Evolutionary conservation across 2,113 vertebrate genomes (phyloP).

Genomic region (Ivindomyrus marchei): DNA sequence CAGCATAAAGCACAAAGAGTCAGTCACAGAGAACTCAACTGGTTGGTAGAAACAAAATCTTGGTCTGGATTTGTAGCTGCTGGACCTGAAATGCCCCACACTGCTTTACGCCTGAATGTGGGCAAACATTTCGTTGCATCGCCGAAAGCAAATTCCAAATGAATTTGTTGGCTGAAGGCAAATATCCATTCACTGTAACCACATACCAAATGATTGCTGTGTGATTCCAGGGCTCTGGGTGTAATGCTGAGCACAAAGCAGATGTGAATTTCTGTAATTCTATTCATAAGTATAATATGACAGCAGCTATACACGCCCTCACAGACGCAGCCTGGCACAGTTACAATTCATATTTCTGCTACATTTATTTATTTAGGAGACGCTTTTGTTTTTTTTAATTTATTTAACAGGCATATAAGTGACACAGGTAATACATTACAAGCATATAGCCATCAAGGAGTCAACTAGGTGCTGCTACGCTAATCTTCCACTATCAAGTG

Average conservation of each 20-base stretch:
- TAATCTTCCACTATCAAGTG: neutral
- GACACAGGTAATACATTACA: neutral
- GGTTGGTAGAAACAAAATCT: neutral
- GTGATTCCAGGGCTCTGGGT: neutral
- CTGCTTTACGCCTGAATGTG: neutral
- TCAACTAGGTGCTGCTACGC: neutral
- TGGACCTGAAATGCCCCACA: neutral
- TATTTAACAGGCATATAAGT: neutral
- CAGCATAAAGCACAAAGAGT: neutral
- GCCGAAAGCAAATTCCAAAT: neutral
- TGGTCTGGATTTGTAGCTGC: neutral
- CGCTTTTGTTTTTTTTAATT: neutral
- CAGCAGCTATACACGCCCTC: neutral
- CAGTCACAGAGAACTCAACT: too few species aligned
- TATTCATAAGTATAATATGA: neutral
- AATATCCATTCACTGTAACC: neutral
- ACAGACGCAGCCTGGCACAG: neutral
- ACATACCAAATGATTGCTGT: neutral
- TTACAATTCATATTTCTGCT: neutral
- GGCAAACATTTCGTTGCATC: neutral
- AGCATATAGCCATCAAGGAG: neutral
- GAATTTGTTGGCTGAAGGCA: neutral
- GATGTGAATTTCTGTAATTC: neutral
- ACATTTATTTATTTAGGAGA: neutral
- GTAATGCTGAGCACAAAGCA: neutral